Evolutionary conservation across 2,888 invertebrate genomes (phyloP).

Genomic region (Oxycera nigricornis): DNA sequence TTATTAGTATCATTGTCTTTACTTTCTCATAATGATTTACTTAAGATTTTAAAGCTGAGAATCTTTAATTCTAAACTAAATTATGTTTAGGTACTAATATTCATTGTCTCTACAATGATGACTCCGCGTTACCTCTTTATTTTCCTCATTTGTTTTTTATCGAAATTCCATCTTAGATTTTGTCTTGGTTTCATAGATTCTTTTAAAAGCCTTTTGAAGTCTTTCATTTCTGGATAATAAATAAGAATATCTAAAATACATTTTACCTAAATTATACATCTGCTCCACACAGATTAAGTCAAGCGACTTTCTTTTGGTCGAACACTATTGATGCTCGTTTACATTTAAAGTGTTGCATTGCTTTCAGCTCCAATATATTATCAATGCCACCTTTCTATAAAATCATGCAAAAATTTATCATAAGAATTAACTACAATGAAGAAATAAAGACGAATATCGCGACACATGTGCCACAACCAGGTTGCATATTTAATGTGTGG

Average conservation of each 20-base stretch:
- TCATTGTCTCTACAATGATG: background rate
- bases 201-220: conserved; percentile 31
- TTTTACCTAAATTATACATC: conserved; percentile 49
- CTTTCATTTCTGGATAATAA: conserved; percentile 65
- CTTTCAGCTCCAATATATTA: background rate
- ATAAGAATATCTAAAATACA: conserved; percentile 77
- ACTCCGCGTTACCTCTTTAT: conserved; percentile 44
- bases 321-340: background rate
- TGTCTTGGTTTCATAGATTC: conserved; percentile 18
- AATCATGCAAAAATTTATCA: conserved; percentile 8
- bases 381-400: background rate
- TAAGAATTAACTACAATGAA: conserved; percentile 28
- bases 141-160: conserved; percentile 45
- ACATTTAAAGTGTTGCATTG: background rate
- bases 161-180: conserved; percentile 9
- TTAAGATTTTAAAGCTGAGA: conserved; percentile 27
- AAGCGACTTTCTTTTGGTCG: conserved; percentile 14
- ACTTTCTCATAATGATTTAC: background rate
- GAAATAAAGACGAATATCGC: conserved; percentile 16
- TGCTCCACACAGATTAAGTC: conserved; percentile 51
- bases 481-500: too few relatives aligned
- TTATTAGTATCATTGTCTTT: conserved; percentile 4
- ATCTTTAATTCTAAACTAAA: conserved; percentile 29
- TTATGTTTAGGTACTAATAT: conserved; percentile 28
- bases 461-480: conserved; percentile 3